These are phyloP conservation scores for Podargus strigoides DNA, from an alignment of 2,797 vertebrate species.

Conservation along the genomic window DNA sequence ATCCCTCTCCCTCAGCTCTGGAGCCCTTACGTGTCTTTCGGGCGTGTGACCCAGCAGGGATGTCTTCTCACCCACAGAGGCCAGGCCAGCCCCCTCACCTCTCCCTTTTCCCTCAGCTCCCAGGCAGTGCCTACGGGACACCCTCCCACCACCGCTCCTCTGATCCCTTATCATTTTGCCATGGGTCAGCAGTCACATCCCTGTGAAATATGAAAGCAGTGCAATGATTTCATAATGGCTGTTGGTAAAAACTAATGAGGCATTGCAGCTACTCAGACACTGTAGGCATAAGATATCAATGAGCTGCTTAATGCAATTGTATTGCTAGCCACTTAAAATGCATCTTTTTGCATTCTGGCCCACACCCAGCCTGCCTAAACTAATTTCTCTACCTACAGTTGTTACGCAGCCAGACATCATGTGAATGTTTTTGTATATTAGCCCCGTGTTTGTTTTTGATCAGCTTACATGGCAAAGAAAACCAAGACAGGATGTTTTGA, in stretches of 20 bases:
- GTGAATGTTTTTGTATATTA: constrained; percentile 7
- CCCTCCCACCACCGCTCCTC: accelerated
- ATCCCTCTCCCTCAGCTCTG: neutral
- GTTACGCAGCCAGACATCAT: neutral
- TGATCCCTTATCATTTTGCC: neutral
- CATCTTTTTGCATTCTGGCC: constrained; percentile 29
- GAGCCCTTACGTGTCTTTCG: accelerated
- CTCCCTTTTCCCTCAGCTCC: neutral
- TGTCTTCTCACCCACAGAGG: neutral
- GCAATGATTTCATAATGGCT: constrained; percentile 23
- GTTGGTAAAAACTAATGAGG: constrained; percentile 56
- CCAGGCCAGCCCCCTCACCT: neutral
- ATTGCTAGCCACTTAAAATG: constrained; percentile 8
- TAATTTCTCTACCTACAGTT: constrained; percentile 6
- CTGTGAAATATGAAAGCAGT: neutral
- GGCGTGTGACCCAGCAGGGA: neutral
- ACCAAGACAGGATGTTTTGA: constrained; percentile 15
- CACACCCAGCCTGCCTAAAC: constrained; percentile 13
- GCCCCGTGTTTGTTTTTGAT: neutral
- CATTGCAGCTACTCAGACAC: neutral
- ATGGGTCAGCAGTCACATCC: neutral
- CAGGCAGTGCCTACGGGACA: neutral
- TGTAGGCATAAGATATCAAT: neutral
- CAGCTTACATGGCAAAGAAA: constrained; percentile 5
- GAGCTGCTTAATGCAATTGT: constrained; percentile 22